These are phyloP conservation scores for Sebastes schlegelii DNA, from an alignment of 2,113 vertebrate genomes.

Conservation along the genomic window DNA sequence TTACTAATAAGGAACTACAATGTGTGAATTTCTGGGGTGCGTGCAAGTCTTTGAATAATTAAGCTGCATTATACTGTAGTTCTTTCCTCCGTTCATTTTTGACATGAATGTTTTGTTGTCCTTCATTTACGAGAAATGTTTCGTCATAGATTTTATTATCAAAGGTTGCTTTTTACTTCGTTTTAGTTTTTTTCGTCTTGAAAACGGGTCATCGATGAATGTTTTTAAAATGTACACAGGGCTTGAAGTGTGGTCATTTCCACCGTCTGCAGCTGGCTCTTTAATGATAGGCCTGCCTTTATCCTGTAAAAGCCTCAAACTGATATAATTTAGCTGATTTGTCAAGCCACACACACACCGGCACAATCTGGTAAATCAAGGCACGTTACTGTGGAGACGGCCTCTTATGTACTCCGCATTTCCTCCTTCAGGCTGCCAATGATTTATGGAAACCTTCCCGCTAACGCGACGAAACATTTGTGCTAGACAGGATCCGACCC, in stretches of 20 bases:
- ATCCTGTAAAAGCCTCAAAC: constrained; percentile 41
- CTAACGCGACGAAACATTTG: constrained; percentile 47
- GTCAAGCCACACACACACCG: constrained; percentile 9
- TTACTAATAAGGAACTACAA: background rate
- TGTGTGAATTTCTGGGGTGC: background rate
- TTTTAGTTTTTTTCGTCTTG: background rate
- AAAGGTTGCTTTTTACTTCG: background rate
- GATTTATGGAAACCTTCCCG: constrained; percentile 54
- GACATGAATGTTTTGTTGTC: background rate
- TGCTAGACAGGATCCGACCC: constrained; percentile 51
- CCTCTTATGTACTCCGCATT: constrained; percentile 41
- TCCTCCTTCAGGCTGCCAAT: constrained; percentile 35
- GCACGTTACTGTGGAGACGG: constrained; percentile 47
- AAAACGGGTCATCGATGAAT: background rate
- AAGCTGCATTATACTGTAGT: background rate
- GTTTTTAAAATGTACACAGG: background rate
- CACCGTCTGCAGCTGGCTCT: constrained; percentile 4
- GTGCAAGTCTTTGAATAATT: background rate
- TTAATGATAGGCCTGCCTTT: constrained; percentile 15
- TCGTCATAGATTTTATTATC: background rate
- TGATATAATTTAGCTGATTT: constrained; percentile 50
- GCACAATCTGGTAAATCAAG: constrained; percentile 40
- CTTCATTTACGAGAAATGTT: background rate
- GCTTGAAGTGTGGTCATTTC: background rate
- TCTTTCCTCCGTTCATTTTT: background rate